phyloP scores from a whole-genome alignment of 2,797 vertebrate genomes.

The Tinamus major region DNA sequence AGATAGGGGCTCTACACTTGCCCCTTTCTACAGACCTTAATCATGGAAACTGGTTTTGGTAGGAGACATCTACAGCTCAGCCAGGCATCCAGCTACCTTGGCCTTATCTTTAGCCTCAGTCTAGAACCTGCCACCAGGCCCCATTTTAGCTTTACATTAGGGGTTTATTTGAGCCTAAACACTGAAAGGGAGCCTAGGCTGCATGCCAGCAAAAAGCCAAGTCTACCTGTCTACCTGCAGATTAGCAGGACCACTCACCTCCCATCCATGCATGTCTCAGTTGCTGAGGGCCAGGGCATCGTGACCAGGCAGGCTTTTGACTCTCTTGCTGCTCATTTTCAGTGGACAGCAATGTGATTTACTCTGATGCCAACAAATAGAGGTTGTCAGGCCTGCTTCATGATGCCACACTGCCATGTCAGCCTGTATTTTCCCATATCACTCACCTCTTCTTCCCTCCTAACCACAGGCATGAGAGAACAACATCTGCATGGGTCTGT shows the following conservation, averaged over 20 bases:
- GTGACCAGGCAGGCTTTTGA: neutral
- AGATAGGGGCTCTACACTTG: neutral
- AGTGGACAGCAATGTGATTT: neutral
- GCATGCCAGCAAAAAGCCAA: neutral
- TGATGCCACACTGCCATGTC: neutral
- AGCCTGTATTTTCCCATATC: neutral
- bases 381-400: neutral
- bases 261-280: neutral
- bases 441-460: neutral
- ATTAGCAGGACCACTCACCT: neutral
- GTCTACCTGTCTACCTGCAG: neutral
- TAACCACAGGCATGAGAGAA: fast-evolving
- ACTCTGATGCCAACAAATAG: neutral
- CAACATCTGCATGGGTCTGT: neutral
- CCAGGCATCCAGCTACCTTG: neutral
- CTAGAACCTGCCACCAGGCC: neutral
- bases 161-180: neutral
- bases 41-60: neutral
- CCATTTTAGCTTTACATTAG: neutral
- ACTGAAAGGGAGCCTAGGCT: neutral
- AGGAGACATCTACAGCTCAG: neutral
- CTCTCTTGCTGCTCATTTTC: neutral
- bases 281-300: neutral
- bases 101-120: neutral
- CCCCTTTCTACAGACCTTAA: neutral